A percentile compares a stretch with the other conserved stretches of the same genome.
These are phyloP conservation scores for Drosophila limbata DNA, from an alignment of 2,888 invertebrate species.

Conservation along the genomic window DNA sequence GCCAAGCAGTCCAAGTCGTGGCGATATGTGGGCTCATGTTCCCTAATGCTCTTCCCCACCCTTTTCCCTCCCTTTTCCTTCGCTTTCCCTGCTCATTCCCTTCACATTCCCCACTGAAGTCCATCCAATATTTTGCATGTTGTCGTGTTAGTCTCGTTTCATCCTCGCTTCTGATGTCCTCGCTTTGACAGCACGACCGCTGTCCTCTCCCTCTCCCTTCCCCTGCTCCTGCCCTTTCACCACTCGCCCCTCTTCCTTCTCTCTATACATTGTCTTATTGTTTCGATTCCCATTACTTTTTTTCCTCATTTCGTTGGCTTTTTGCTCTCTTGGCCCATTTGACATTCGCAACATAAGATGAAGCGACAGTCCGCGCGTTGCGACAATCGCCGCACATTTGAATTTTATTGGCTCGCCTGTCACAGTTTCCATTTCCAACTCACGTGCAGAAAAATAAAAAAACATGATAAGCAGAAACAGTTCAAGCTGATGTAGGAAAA, in stretches of 20 bases:
- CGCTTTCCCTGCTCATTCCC: not conserved
- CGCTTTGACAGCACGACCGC: slow-evolving; percentile 67
- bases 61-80: not conserved
- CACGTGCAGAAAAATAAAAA: not conserved
- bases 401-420: slow-evolving; percentile 84
- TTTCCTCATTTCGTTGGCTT: slow-evolving; percentile 48
- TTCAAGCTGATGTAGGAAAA: slow-evolving; percentile 17
- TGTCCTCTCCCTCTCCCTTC: slow-evolving; percentile 20
- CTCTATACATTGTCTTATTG: slow-evolving; percentile 60
- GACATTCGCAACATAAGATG: slow-evolving; percentile 65
- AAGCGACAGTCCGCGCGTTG: slow-evolving; percentile 71
- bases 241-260: not conserved
- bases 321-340: slow-evolving; percentile 46
- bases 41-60: slow-evolving; percentile 52
- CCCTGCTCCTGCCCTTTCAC: not conserved
- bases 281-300: slow-evolving; percentile 41
- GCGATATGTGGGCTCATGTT: slow-evolving; percentile 58
- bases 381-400: slow-evolving; percentile 83
- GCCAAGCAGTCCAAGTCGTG: slow-evolving; percentile 25
- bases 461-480: slow-evolving; percentile 9
- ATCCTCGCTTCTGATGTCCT: slow-evolving; percentile 60
- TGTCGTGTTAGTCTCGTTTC: slow-evolving; percentile 70
- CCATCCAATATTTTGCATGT: slow-evolving; percentile 72
- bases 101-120: slow-evolving; percentile 30
- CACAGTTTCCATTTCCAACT: slow-evolving; percentile 64